These are phyloP conservation scores for Pogona vitticeps DNA, from an alignment of 2,113 vertebrate species.

Conservation along the genomic window DNA sequence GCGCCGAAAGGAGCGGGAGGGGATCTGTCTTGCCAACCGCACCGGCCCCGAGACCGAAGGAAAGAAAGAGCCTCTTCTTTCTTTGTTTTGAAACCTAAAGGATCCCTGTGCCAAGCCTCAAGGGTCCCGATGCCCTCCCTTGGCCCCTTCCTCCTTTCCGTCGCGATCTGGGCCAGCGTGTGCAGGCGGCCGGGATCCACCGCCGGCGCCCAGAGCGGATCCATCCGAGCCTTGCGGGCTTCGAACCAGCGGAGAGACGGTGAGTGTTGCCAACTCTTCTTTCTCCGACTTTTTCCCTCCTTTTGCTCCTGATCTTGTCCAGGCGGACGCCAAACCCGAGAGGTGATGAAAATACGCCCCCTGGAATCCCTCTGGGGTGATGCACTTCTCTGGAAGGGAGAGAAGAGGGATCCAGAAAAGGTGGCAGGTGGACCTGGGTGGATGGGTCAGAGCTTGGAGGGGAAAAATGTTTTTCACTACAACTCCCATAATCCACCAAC, in stretches of 20 bases:
- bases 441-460: not conserved
- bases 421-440: not conserved
- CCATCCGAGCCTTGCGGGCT: slow-evolving; percentile 76
- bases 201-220: slow-evolving; percentile 76
- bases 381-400: not conserved
- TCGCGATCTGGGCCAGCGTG: slow-evolving; percentile 73
- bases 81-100: slow-evolving; percentile 31
- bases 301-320: not conserved
- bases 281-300: not conserved
- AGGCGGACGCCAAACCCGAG: not conserved
- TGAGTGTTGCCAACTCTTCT: slow-evolving; percentile 58
- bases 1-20: not conserved
- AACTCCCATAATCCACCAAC: not conserved
- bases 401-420: too few species aligned
- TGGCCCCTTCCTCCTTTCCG: slow-evolving; percentile 69
- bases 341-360: not conserved
- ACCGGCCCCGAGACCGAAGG: not conserved
- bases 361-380: not conserved
- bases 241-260: slow-evolving; percentile 79
- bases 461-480: not conserved
- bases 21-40: not conserved
- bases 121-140: slow-evolving; percentile 78
- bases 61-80: not conserved
- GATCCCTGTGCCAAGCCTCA: too few species aligned
- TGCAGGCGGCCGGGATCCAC: slow-evolving; percentile 72